Evolutionary conservation across 2,888 invertebrate genomes (phyloP).

Genomic region (Cryptus armator): DNA sequence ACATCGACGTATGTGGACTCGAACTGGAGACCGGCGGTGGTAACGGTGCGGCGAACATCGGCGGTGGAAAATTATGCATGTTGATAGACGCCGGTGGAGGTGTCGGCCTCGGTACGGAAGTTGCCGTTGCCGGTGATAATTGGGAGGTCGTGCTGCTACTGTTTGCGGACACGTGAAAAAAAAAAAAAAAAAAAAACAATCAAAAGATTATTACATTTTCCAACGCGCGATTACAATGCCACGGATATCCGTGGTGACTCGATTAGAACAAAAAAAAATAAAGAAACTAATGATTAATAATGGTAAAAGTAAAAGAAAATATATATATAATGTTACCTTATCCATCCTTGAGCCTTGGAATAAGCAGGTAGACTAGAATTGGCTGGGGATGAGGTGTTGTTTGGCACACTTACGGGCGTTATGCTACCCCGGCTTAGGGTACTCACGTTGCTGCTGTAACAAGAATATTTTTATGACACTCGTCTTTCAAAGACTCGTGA

Average conservation of each 20-base stretch:
- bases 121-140: conserved; percentile 85
- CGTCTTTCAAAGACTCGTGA: neutral
- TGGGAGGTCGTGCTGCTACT: conserved; percentile 84
- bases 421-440: conserved; percentile 91
- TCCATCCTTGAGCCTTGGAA: conserved; percentile 85
- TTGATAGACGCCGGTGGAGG: conserved; percentile 87
- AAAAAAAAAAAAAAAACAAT: conserved; percentile 24
- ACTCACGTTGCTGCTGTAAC: conserved; percentile 92
- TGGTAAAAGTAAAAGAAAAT: conserved; percentile 11
- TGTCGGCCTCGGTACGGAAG: conserved; percentile 86
- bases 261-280: conserved; percentile 31
- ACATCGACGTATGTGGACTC: conserved; percentile 83
- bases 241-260: conserved; percentile 18
- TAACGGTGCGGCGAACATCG: conserved; percentile 90
- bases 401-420: conserved; percentile 87
- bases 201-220: conserved; percentile 14
- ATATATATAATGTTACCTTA: conserved; percentile 78
- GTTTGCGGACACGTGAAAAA: conserved; percentile 42
- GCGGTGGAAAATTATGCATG: conserved; percentile 88
- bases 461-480: conserved; percentile 58
- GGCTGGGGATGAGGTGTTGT: conserved; percentile 85
- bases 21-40: conserved; percentile 85
- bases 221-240: neutral
- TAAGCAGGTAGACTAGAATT: conserved; percentile 88
- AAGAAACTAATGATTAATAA: conserved; percentile 8